phyloP scores from a whole-genome alignment of 2,113 vertebrate genomes.

The Cryptotis parvus region DNA sequence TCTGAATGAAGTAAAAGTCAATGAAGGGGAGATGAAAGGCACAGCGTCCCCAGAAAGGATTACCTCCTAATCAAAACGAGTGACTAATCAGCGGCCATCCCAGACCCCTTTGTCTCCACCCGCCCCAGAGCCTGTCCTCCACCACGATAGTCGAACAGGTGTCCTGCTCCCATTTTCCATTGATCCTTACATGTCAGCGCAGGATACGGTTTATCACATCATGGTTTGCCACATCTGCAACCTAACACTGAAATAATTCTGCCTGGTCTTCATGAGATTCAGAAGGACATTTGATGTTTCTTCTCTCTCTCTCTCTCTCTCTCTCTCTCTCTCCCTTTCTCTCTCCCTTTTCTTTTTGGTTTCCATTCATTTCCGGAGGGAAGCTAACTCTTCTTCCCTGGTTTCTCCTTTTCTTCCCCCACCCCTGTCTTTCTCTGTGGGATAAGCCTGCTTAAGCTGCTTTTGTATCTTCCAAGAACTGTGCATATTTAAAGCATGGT shows the following conservation, averaged over 20 bases:
- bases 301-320: not conserved
- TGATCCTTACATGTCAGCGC: not conserved
- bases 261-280: slow-evolving; percentile 39
- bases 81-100: slow-evolving; percentile 67
- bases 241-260: slow-evolving; percentile 29
- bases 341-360: not conserved
- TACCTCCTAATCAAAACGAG: slow-evolving; percentile 73
- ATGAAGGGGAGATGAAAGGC: slow-evolving; percentile 80
- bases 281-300: slow-evolving; percentile 27
- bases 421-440: not conserved
- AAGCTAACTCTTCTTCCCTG: not conserved
- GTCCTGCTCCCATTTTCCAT: slow-evolving; percentile 48
- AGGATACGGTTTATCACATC: slow-evolving; percentile 44
- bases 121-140: slow-evolving; percentile 55
- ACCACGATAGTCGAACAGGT: slow-evolving; percentile 22
- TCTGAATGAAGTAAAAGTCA: slow-evolving; percentile 84
- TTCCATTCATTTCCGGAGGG: slow-evolving; percentile 24
- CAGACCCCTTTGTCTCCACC: slow-evolving; percentile 8
- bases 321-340: too few species aligned
- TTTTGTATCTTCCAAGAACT: slow-evolving; percentile 57
- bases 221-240: not conserved
- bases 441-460: slow-evolving; percentile 45
- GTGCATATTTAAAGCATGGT: slow-evolving; percentile 46
- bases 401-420: not conserved
- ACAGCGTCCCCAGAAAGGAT: slow-evolving; percentile 58